phyloP scores from a whole-genome alignment of 2,113 vertebrate species.

The Opisthocomus hoazin region DNA sequence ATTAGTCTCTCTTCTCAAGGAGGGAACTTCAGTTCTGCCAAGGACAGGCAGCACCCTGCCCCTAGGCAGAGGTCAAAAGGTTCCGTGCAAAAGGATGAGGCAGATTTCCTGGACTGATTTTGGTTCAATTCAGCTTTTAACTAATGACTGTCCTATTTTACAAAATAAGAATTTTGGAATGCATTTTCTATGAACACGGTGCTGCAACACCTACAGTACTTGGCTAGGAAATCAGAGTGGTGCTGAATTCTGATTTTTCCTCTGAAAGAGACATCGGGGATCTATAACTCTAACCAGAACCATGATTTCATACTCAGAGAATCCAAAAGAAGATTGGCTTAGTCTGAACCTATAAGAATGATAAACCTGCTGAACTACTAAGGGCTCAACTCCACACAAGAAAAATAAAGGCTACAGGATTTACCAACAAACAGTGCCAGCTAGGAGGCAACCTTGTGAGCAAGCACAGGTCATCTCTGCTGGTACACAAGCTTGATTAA shows the following conservation, averaged over 20 bases:
- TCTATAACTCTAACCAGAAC: slow-evolving; percentile 18
- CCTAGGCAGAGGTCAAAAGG: background rate
- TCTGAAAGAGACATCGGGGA: slow-evolving; percentile 13
- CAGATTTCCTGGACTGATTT: background rate
- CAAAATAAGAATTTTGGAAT: background rate
- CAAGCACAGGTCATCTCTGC: background rate
- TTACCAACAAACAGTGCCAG: background rate
- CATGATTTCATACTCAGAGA: background rate
- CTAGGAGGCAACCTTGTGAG: background rate
- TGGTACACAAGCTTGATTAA: background rate
- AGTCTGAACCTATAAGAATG: background rate
- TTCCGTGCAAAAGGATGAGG: background rate
- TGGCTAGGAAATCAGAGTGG: background rate
- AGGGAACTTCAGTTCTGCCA: background rate
- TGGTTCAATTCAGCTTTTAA: background rate
- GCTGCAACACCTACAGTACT: background rate
- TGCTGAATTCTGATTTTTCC: background rate
- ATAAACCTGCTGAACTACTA: background rate
- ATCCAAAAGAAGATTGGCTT: slow-evolving; percentile 14
- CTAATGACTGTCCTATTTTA: background rate
- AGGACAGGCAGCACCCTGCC: background rate
- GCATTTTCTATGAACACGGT: background rate
- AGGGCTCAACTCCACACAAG: background rate
- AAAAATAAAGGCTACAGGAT: background rate
- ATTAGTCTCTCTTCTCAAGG: background rate